Conservation (phyloP, 2,113 vertebrate species). For the Coturnix japonica region DNA sequence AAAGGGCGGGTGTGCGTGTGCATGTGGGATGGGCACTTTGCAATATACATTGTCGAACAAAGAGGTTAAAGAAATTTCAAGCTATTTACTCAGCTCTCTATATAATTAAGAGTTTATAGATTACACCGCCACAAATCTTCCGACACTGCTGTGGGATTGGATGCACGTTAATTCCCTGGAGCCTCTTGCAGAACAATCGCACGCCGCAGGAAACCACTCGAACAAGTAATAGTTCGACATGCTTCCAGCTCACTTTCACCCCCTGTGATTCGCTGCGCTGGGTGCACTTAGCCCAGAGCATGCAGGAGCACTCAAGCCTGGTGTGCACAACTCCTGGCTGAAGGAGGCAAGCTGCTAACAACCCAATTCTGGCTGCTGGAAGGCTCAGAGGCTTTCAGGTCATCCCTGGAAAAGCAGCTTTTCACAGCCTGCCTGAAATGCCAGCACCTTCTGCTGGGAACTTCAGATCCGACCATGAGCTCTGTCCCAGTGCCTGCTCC, state of each 20-base stretch:
- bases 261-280: slow-evolving; percentile 15
- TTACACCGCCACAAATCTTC: background rate
- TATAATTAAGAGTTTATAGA: slow-evolving; percentile 31
- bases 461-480: background rate
- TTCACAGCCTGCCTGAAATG: background rate
- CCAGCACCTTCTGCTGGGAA: background rate
- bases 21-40: slow-evolving; percentile 49
- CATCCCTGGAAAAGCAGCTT: background rate
- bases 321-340: background rate
- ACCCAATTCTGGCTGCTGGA: background rate
- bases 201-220: slow-evolving; percentile 28
- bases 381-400: background rate
- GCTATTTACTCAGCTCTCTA: slow-evolving; percentile 25
- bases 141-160: background rate
- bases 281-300: background rate
- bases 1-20: background rate
- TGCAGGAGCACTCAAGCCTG: background rate
- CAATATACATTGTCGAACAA: slow-evolving; percentile 30
- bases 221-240: slow-evolving; percentile 9
- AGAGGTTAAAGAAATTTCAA: slow-evolving; percentile 50
- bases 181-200: slow-evolving; percentile 22
- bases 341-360: background rate
- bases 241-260: slow-evolving; percentile 34
- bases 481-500: background rate
- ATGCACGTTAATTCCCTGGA: background rate